Base-by-base conservation (phyloP, 1,140 invertebrate genomes). In the Ceratitis capitata region DNA sequence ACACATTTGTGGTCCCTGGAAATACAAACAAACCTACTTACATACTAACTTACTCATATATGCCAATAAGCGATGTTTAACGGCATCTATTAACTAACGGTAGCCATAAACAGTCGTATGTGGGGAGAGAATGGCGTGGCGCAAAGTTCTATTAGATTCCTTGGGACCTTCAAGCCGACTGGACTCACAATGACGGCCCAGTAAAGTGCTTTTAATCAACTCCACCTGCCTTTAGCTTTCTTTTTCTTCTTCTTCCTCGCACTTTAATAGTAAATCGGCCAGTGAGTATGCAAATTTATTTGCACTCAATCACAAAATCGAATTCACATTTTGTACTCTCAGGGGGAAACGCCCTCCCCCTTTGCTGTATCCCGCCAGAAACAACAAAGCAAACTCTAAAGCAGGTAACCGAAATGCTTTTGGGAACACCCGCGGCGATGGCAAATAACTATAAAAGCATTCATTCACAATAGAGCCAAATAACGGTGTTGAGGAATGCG, bases 361-460 rank as follows among this genome's bases (percentile, higher is more conserved):
- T 32, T 29, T 69, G 47, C 42, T n/a, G n/a, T n/a, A n/a, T n/a
- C 1, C 6, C 26, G 6, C 83, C 39, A 35, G 39, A 35, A 5
- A 51, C 42, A 47, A 69, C 47, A 69, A 45, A 84, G 12, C 53
- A 26, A n/a, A 47, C 47, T 32, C 9, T 26, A 29, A 47, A 16
- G 35, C 12, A 84, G 39, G 83, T 69, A 69, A n/a, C n/a, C n/a
- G n/a, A n/a, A 69, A 84, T n/a, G n/a, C 58, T 12, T 32, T 47
- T 47, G 39, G 51, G 56, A 64, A 26, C 42, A 47, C 35, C 32
- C 35, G 61, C 23, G 45, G 69, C 29, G 64, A 19, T 14, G 32
- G 69, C 16, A 53, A 78, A 23, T 74, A 51, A 53, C 29, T 39
- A 23, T 0, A 78, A 78, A 78, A 23, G 23, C 32, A 42, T 5